Base-by-base conservation (phyloP, 1,140 invertebrate genomes). In the Solenopsis invicta region DNA sequence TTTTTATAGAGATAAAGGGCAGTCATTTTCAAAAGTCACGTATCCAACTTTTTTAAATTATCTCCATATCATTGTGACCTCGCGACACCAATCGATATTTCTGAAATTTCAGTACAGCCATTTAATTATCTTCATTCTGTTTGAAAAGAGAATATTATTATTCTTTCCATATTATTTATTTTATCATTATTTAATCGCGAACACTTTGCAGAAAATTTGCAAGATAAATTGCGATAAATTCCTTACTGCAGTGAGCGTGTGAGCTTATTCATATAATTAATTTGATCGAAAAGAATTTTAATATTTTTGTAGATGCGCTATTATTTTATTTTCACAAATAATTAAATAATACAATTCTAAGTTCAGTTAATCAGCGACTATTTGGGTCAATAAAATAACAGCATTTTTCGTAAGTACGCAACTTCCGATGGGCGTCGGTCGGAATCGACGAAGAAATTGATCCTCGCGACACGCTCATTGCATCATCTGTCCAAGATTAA, bases 401-500 rank as follows among this genome's bases (percentile, higher is more conserved):
- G 41, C 61, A 62, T 85, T 41, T 64, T 78, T 29, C 8, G 9
- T 13, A 45, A 61, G 16, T 16, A 48, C 48, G 5, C 5, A 34
- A 37, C 37, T 67, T 29, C 16, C 12, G 21, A 52, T 3, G 8
- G 18, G 34, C 18, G 37, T 50, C 21, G 34, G 37, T 50, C 21
- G 34, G 16, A 61, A 64, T 9, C 24, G 67, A 16, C 67, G 9
- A 29, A 18, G 5, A 9, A 56, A 48, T 6, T 34, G 37, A 41
- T 41, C 13, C 18, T 75, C 2, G 21, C 2, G 13, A n/a, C 34
- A n/a, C 5, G 16, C 41, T 41, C 4, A n/a, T 54, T 18, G 37
- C 16, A 21, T 78, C 2, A 45, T 75, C 59, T 78, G 76, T 78
- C 61, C 59, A 66, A 48, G 61, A 78, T 78, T 78, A 78, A 78